These are phyloP conservation scores for Hormiphora californensis DNA, from an alignment of 37 sponge, comb jelly and placozoan species.

Conservation along the genomic window DNA sequence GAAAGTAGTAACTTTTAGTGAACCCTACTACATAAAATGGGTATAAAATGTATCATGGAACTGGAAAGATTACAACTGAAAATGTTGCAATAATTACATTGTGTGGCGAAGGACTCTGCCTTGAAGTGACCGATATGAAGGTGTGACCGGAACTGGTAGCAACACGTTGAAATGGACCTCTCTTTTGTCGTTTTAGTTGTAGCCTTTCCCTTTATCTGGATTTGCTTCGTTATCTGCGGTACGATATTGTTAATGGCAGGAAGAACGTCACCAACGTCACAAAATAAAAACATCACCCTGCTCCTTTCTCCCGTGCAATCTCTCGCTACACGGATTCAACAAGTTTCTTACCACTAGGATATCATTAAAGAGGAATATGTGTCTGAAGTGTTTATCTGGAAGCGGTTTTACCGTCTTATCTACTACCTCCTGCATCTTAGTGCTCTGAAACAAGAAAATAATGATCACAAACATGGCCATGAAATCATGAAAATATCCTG, in stretches of 20 bases:
- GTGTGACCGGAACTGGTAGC: not conserved
- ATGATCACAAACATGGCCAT: not conserved
- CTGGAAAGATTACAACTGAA: too few relatives aligned
- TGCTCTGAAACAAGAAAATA: not conserved
- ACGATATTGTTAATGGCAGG: not conserved
- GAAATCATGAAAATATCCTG: not conserved
- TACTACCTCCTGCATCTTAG: not conserved
- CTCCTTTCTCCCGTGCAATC: too few relatives aligned
- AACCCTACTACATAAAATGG: too few relatives aligned
- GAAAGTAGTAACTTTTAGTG: too few relatives aligned
- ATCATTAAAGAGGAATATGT: slow-evolving; percentile 25
- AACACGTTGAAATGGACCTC: not conserved
- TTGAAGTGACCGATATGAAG: not conserved
- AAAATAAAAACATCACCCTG: not conserved
- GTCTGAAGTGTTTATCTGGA: not conserved
- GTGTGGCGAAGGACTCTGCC: slow-evolving; percentile 16
- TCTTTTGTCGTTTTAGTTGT: slow-evolving; percentile 2
- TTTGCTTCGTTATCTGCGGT: slow-evolving; percentile 7
- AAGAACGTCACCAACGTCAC: not conserved
- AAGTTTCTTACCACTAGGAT: not conserved
- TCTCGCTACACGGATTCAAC: not conserved
- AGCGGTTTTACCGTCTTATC: not conserved
- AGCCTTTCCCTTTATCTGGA: not conserved
- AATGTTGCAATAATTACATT: not conserved
- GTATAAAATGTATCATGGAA: too few relatives aligned